phyloP scores from a whole-genome alignment of 2,113 vertebrate species.

The western clawed frog (Xenopus tropicalis) region DNA sequence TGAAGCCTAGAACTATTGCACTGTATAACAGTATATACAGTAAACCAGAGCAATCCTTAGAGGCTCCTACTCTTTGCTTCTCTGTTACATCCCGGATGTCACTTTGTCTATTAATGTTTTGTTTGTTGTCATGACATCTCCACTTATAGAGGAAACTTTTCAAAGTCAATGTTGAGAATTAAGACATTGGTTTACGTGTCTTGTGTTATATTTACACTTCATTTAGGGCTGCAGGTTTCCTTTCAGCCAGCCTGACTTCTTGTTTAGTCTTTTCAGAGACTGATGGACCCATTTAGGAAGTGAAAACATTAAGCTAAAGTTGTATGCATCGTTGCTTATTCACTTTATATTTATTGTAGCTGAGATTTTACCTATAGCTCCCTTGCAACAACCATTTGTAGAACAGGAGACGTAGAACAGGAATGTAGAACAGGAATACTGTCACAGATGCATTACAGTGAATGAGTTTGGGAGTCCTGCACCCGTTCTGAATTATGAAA shows the following conservation, averaged over 20 bases:
- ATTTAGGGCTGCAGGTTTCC: background rate
- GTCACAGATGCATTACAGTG: too few relatives aligned
- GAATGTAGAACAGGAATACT: too few relatives aligned
- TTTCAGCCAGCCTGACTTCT: background rate
- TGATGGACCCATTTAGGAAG: background rate
- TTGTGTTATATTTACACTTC: background rate
- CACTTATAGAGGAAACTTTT: slow-evolving; percentile 5
- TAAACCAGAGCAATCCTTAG: too few relatives aligned
- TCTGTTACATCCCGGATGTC: background rate
- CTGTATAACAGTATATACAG: too few relatives aligned
- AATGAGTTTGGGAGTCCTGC: too few relatives aligned
- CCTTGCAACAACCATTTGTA: too few relatives aligned
- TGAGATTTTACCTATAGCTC: too few relatives aligned
- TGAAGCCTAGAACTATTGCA: too few relatives aligned
- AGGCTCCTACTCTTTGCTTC: background rate
- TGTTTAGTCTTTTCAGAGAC: background rate
- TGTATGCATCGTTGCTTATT: too few relatives aligned
- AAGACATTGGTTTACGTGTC: background rate
- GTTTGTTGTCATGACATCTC: slow-evolving; percentile 18
- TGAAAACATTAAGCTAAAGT: background rate
- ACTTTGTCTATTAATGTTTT: background rate
- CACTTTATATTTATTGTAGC: too few relatives aligned
- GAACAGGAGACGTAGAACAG: too few relatives aligned
- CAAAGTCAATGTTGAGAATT: background rate
- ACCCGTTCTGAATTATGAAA: too few relatives aligned